Conservation (phyloP, 2,797 vertebrate genomes). For the Syncerus caffer region DNA sequence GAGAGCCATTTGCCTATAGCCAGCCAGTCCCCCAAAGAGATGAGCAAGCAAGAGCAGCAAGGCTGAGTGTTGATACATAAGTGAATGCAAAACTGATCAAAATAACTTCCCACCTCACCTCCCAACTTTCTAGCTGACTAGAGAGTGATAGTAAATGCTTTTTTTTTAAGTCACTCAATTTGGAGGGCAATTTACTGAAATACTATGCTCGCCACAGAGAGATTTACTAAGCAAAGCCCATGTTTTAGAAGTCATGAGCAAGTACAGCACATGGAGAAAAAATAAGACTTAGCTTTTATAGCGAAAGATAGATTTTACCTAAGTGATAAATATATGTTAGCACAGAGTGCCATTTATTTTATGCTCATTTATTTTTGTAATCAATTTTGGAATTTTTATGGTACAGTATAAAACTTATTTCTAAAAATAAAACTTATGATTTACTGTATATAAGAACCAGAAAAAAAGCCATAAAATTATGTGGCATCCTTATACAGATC, state of each 20-base stretch:
- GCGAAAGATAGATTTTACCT: not conserved
- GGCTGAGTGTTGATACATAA: not conserved
- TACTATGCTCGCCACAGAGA: not conserved
- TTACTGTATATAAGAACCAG: not conserved
- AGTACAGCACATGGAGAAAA: not conserved
- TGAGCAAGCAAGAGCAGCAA: not conserved
- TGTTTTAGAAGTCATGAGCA: not conserved
- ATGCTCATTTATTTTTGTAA: not conserved
- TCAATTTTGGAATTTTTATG: slow-evolving; percentile 33
- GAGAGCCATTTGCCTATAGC: not conserved
- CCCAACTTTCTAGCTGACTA: not conserved
- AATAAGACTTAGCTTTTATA: not conserved
- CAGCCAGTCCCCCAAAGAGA: not conserved
- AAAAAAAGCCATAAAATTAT: not conserved
- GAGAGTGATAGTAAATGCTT: not conserved
- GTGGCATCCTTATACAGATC: not conserved
- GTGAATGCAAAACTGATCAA: not conserved
- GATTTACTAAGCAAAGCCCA: not conserved
- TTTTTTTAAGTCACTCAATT: not conserved
- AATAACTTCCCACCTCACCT: not conserved
- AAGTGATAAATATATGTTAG: not conserved
- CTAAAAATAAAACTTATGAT: slow-evolving; percentile 17
- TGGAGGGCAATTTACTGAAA: not conserved
- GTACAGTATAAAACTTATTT: not conserved
- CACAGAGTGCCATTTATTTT: not conserved